Evolutionary conservation across 1,140 invertebrate species (phyloP), one percentile per base, ranked within the genome.

Genomic region (Pseudachorutes palmiensis): DNA sequence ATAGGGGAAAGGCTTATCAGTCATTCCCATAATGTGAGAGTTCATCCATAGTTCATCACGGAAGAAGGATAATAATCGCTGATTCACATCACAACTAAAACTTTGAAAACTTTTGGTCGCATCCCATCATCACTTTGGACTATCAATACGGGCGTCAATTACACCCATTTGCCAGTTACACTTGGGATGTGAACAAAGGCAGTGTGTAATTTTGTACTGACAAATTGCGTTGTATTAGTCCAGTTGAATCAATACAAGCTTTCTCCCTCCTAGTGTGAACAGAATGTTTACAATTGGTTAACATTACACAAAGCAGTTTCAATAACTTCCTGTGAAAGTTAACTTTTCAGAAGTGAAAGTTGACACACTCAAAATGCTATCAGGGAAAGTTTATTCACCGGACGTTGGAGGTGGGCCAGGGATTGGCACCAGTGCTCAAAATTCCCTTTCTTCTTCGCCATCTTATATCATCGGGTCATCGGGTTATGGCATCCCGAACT

Each of bases 381-480:
- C 51, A 14, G 24, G 51, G 3, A 55, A 55, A 55, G 24, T 24
- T 55, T 55, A 55, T 55, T 55, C 51, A 5, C 51, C 51, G 51
- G 51, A 55, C 24, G 51, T 55, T 14, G 51, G 51, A 24, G 24
- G 51, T 62, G 71, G 57, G 63, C 55, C 33, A 26, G 51, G 19
- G 65, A 59, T 45, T 65, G 64, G 29, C n/a, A n/a, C n/a, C 70
- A 72, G 31, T 14, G 16, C 5, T 45, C 70, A 74, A 48, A 60
- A 62, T 5, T 70, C 72, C 22, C 51, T 71, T 2, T 71, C 72
- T n/a, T 69, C 72, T 36, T 61, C 57, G 49, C 72, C 72, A 26
- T 32, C 71, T 9, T 71, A 69, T 30, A 24, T 69, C 0, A 69
- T 73, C 49, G 65, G 51, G 12, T 55, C 36, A 41, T 41, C 51